These are phyloP conservation scores for Orchesellides sinensis DNA, from an alignment of 2,888 invertebrate species.

Conservation along the genomic window DNA sequence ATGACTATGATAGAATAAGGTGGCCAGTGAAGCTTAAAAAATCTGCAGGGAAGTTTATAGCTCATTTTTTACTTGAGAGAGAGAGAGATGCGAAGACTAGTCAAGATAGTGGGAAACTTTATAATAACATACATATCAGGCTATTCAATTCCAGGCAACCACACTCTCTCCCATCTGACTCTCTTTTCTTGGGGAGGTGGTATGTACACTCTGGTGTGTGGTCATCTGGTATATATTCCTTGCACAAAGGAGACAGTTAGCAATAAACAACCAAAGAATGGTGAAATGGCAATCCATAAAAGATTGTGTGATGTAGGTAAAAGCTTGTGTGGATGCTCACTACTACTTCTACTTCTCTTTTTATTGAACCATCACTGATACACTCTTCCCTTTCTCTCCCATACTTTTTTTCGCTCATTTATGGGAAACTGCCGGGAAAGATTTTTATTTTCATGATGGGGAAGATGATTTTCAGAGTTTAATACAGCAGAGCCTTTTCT, in stretches of 20 bases:
- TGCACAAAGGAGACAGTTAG: slow-evolving; percentile 57
- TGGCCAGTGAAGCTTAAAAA: neutral
- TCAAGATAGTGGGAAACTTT: neutral
- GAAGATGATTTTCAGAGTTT: slow-evolving; percentile 51
- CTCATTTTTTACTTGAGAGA: slow-evolving; percentile 37
- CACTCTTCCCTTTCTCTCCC: neutral
- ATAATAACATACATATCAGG: neutral
- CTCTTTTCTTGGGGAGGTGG: neutral
- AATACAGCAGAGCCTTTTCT: slow-evolving; percentile 52
- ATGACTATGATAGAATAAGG: neutral
- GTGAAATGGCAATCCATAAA: slow-evolving; percentile 62
- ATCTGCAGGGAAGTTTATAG: slow-evolving; percentile 41
- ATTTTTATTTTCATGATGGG: slow-evolving; percentile 56
- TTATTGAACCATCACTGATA: slow-evolving; percentile 54
- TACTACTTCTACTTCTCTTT: slow-evolving; percentile 34
- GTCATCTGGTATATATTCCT: neutral
- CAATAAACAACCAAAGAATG: slow-evolving; percentile 55
- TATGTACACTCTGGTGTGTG: neutral
- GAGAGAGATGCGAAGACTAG: neutral
- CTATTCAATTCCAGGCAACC: neutral
- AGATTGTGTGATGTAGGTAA: slow-evolving; percentile 47
- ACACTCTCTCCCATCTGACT: neutral
- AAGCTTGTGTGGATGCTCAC: slow-evolving; percentile 6
- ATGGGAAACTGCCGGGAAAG: slow-evolving; percentile 50
- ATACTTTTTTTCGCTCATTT: slow-evolving; percentile 50